phyloP scores from a whole-genome alignment of 2,888 invertebrate species.

The Schizaphis graminum region DNA sequence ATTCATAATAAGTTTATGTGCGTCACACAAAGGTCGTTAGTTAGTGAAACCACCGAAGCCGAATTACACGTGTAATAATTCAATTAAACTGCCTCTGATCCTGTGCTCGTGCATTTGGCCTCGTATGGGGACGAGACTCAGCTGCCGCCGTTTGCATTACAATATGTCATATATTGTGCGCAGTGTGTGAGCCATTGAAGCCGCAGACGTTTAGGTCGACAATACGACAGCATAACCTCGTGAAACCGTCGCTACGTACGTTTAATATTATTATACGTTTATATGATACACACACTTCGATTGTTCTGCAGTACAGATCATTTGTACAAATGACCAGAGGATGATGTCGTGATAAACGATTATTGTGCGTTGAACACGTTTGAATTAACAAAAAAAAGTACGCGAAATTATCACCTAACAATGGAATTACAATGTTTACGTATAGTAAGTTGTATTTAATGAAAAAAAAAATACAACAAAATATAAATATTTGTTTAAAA shows the following conservation, averaged over 20 bases:
- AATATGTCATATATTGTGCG: background rate
- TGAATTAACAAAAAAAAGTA: background rate
- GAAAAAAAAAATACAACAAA: background rate
- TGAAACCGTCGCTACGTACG: background rate
- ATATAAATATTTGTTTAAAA: background rate
- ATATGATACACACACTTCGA: background rate
- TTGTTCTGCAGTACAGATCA: background rate
- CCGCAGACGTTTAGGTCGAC: background rate
- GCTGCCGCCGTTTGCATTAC: background rate
- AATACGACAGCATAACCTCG: background rate
- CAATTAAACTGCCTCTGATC: constrained; percentile 7
- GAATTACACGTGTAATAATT: constrained; percentile 37
- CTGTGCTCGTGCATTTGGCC: background rate
- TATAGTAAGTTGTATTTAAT: background rate
- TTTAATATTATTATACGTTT: background rate
- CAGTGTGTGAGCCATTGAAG: background rate
- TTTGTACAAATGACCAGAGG: background rate
- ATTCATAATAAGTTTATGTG: constrained; percentile 52
- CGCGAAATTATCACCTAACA: background rate
- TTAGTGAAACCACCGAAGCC: background rate
- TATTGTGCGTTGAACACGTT: background rate
- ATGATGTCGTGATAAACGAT: background rate
- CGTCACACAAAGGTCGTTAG: constrained; percentile 31
- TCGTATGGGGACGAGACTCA: background rate
- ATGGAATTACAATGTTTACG: background rate